Conservation (phyloP, 2,797 vertebrate species). For the Neosalanx taihuensis region DNA sequence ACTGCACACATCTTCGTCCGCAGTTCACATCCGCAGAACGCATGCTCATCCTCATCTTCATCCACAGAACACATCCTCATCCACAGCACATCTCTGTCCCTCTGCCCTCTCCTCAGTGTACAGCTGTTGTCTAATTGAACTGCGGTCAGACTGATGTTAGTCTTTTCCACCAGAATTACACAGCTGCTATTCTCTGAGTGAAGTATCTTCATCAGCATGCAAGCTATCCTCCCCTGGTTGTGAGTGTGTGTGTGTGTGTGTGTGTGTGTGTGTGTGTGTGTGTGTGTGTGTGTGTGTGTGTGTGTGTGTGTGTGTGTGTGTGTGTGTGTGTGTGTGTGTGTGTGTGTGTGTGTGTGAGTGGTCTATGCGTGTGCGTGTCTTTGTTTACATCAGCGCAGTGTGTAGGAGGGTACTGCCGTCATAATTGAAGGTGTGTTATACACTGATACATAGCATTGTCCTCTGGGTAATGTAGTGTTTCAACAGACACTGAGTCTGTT, state of each 20-base stretch:
- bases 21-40: no score
- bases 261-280: no score
- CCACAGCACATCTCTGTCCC: no score
- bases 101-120: no score
- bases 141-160: constrained; percentile 14
- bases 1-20: no score
- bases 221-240: not conserved
- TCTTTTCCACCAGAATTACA: constrained; percentile 8
- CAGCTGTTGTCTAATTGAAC: not conserved
- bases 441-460: not conserved
- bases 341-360: not conserved
- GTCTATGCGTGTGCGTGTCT: not conserved
- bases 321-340: no score
- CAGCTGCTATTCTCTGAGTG: constrained; percentile 15
- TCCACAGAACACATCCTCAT: no score
- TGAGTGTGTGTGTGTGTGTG: no score
- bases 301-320: not conserved
- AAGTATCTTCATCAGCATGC: not conserved
- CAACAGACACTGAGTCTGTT: not conserved
- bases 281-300: not conserved
- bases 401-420: constrained; percentile 2
- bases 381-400: not conserved
- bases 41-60: no score
- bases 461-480: constrained; percentile 1
- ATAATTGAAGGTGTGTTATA: constrained; percentile 20